Conservation (phyloP, 1,140 invertebrate species). For the Drosophila repletoides region DNA sequence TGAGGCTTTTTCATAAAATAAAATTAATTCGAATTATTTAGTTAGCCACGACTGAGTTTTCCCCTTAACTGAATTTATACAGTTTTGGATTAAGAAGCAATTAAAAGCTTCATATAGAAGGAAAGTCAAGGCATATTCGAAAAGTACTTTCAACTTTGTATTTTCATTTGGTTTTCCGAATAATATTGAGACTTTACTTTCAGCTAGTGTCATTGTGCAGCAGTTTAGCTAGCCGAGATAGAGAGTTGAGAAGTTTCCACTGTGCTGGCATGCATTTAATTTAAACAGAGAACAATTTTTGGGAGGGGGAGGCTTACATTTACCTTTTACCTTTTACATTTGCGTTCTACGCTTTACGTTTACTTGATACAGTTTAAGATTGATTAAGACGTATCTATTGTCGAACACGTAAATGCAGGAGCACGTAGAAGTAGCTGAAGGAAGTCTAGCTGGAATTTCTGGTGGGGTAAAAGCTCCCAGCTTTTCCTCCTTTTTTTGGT, state of each 20-base stretch:
- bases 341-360: not conserved
- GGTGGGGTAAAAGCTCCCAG: conserved; percentile 4
- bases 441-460: conserved; percentile 17
- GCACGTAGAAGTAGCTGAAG: conserved; percentile 47
- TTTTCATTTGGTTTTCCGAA: no score
- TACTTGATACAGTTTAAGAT: conserved; percentile 54
- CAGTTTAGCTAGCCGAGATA: not conserved
- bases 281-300: conserved; percentile 50
- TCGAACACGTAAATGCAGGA: conserved; percentile 59
- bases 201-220: conserved; percentile 12
- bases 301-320: conserved; percentile 8
- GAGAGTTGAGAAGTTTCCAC: not conserved
- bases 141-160: no score
- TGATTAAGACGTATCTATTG: conserved; percentile 80
- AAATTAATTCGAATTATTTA: no score
- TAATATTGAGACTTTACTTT: no score
- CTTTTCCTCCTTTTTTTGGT: not conserved
- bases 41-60: no score
- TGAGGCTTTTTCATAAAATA: no score
- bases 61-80: no score
- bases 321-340: not conserved
- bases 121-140: no score
- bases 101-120: no score
- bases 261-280: conserved; percentile 46
- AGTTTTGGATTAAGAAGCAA: no score